Conservation (phyloP, 2,113 vertebrate genomes). For the Petromus typicus region DNA sequence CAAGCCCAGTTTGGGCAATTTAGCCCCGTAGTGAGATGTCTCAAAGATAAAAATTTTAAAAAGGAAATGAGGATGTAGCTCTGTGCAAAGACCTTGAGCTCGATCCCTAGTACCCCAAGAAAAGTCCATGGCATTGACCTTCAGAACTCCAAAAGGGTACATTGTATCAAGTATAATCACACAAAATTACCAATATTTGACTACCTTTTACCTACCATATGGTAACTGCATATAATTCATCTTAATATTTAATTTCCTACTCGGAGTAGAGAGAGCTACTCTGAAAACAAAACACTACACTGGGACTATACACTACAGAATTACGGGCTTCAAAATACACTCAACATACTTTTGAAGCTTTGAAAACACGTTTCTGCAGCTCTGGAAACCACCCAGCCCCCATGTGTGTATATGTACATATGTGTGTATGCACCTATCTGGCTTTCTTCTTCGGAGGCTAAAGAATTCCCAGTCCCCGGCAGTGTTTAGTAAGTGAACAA, state of each 20-base stretch:
- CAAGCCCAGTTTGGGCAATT: background rate
- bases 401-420: background rate
- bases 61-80: background rate
- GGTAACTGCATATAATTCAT: constrained; percentile 40
- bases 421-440: background rate
- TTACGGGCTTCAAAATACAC: constrained; percentile 42
- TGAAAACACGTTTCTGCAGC: background rate
- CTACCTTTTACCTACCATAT: constrained; percentile 18
- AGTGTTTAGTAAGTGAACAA: constrained; percentile 32
- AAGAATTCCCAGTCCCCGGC: background rate
- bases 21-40: background rate
- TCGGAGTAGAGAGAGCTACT: background rate
- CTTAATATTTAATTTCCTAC: constrained; percentile 60
- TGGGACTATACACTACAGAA: constrained; percentile 29
- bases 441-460: background rate
- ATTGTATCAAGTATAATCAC: background rate
- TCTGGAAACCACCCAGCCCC: background rate
- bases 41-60: background rate
- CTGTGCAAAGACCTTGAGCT: background rate
- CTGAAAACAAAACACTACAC: background rate
- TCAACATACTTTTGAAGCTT: background rate
- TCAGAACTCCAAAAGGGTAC: constrained; percentile 19
- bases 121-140: background rate
- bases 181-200: constrained; percentile 32
- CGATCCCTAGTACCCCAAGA: background rate